Evolutionary conservation across 2,113 vertebrate genomes (phyloP).

Genomic region (Rhinoderma darwinii): DNA sequence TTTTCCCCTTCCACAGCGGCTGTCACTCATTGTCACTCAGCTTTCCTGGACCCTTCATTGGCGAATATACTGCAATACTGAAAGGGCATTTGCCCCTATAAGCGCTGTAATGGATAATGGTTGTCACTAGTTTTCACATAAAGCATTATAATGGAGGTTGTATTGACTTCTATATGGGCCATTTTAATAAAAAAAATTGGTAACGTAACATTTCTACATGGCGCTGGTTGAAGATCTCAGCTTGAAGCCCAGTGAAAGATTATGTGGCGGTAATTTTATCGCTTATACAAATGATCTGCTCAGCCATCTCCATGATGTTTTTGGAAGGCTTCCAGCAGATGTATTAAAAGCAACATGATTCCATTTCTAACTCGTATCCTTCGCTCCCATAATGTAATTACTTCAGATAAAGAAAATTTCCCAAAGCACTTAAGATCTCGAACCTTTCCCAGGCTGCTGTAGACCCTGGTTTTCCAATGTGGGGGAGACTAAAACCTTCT

Average conservation of each 20-base stretch:
- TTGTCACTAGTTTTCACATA: too few species aligned
- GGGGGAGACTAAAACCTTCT: not conserved
- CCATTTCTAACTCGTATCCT: not conserved
- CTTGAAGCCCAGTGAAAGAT: not conserved
- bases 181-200: not conserved
- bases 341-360: constrained; percentile 29
- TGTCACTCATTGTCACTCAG: too few species aligned
- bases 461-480: constrained; percentile 13
- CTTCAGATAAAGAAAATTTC: not conserved
- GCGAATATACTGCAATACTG: too few species aligned
- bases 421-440: not conserved
- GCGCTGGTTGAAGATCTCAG: not conserved
- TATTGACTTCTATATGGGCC: not conserved
- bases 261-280: not conserved
- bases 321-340: constrained; percentile 36
- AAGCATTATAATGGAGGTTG: not conserved
- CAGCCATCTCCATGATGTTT: constrained; percentile 15
- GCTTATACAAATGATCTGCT: constrained; percentile 19
- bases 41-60: too few species aligned
- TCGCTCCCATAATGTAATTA: constrained; percentile 23
- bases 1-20: too few species aligned
- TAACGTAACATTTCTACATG: not conserved
- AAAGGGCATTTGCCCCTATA: too few species aligned
- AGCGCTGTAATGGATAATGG: too few species aligned
- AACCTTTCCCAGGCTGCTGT: not conserved